Base-by-base conservation (phyloP, 1,140 invertebrate genomes). In the Caenorhabditis remanei region DNA sequence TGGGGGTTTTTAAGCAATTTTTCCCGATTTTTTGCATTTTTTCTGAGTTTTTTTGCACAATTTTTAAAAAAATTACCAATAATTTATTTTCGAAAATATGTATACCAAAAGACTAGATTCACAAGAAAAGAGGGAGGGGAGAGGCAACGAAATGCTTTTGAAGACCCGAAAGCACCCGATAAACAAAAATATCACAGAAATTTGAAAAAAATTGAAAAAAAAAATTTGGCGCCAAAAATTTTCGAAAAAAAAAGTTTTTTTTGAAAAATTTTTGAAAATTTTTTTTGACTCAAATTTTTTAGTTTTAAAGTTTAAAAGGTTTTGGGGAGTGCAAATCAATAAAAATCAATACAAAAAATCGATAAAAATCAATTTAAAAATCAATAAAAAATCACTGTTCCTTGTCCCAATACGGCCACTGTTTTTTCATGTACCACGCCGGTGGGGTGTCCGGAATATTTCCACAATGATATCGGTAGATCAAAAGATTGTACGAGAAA, bases 331-430 rank as follows among this genome's bases (percentile, higher is more conserved):
- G 11, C 5, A 53, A 53, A 53, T 3, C 13, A 53, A 53, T 53
- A 53, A 53, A 53, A 53, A 11, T 53, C 50, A 41, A 32, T 32
- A 32, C 0, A 32, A 32, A 32, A 40, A 67, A 14, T 40, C 13
- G 0, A 19, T 5, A 6, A 46, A 75, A 75, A 46, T 46, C 7
- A 46, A 32, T 71, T 32, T 46, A 19, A 5, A 48, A n/a, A 19
- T n/a, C 46, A 21, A 50, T 2, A 79, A 24, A 79, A 21, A 24
- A 21, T 85, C 13, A 1, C 2, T 56, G 11, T 53, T 71, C 8
- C n/a, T 65, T 58, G 7, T 46, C 41, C 85, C 85, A 85, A 58
- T 85, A 85, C 32, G 85, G 85, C 85, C 85, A 85, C 24, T 85
- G 85, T 56, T 85, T 85, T 16, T 53, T 79, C 63, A 55, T 65